Base-by-base conservation (phyloP, 2,797 vertebrate genomes). In the Caiman crocodilus region DNA sequence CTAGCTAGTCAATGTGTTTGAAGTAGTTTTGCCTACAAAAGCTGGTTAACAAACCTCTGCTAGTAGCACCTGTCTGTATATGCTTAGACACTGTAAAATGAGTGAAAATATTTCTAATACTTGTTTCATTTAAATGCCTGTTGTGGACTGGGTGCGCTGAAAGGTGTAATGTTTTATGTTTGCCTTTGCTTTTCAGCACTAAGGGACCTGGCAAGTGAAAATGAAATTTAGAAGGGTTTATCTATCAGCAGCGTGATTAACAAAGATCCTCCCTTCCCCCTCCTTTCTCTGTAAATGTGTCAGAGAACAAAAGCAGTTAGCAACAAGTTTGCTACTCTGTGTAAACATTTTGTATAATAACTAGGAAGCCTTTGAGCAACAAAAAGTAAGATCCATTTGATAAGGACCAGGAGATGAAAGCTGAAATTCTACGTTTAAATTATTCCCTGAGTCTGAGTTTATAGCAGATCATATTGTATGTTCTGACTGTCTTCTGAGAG, bases 401-500 rank as follows among this genome's bases (percentile, higher is more conserved):
- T 28, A 85, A 56, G 1, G 25, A 14, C 13, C 32, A 7, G 0
- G 1, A 1, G 0, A 1, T 60, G 16, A 90, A 85, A 18, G 25
- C 30, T 92, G 75, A 90, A 79, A 85, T 89, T 71, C 9, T 69
- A 1, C 30, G n/a, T 91, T n/a, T 69, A 74, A 90, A 75, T 82
- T 83, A 23, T 32, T 67, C 2, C 26, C 25, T 26, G 78, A 28
- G 93, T 5, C 5, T 56, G 59, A 84, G 4, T 28, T 4, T 82
- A 14, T 78, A 88, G 63, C 63, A 76, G 23, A 56, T 88, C 28
- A 63, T 74, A 77, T 60, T n/a, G 8, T 71, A 69, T 4, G 9
- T 77, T 63, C 10, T 77, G 81, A 90, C 11, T 8, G 56, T 58
- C 10, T 50, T 60, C 58, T 58, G 63, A 67, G 55, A 61, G 55